Conservation (phyloP, 2,113 vertebrate species). For the Picathartes gymnocephalus region DNA sequence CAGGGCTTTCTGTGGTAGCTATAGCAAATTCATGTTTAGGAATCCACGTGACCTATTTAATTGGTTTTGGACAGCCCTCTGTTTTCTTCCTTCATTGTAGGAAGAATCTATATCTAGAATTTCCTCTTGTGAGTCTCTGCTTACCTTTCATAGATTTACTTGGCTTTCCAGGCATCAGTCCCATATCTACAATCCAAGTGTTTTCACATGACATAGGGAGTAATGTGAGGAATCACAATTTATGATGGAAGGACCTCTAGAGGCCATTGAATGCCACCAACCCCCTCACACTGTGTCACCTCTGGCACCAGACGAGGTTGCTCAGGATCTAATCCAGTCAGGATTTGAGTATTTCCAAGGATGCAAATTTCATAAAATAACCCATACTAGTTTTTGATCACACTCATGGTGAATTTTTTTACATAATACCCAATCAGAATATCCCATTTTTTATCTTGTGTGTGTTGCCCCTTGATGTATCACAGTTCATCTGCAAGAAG, state of each 20-base stretch:
- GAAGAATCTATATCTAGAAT: background rate
- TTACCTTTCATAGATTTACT: background rate
- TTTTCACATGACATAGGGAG: background rate
- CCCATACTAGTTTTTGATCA: background rate
- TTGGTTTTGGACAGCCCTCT: background rate
- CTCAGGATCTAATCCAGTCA: background rate
- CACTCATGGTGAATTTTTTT: background rate
- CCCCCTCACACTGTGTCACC: background rate
- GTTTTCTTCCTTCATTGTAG: background rate
- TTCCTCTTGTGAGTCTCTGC: background rate
- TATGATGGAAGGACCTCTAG: background rate
- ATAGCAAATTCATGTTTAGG: background rate
- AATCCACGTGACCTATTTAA: background rate
- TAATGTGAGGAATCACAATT: background rate
- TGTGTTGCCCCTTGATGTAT: background rate
- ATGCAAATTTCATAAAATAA: background rate
- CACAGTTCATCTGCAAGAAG: background rate
- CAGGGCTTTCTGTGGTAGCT: background rate
- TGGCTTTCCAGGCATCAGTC: background rate
- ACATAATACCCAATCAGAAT: background rate
- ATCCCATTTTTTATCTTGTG: background rate
- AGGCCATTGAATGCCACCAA: background rate
- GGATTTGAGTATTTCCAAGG: background rate
- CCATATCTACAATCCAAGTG: background rate
- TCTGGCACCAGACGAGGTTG: background rate